Conservation (phyloP, 2,888 invertebrate genomes). For the Lycocerus yunnanus region DNA sequence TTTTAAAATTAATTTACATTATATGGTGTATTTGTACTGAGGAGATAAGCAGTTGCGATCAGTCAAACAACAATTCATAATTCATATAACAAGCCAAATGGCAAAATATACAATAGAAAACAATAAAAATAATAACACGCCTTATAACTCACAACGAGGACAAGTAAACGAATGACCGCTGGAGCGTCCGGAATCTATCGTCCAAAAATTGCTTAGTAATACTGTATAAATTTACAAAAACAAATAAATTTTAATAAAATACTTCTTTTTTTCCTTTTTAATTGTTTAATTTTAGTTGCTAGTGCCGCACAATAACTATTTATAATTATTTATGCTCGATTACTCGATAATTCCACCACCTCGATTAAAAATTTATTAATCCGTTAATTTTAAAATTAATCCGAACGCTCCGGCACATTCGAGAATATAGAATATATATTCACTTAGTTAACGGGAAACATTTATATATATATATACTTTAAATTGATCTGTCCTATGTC, state of each 20-base stretch:
- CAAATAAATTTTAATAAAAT: not conserved
- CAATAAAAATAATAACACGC: constrained; percentile 51
- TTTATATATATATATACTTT: constrained; percentile 58
- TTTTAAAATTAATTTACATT: constrained; percentile 49
- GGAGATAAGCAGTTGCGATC: constrained; percentile 55
- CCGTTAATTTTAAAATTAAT: not conserved
- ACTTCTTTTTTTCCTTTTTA: not conserved
- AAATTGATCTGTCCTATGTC: constrained; percentile 54
- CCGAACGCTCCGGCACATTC: constrained; percentile 24
- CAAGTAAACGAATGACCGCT: constrained; percentile 18
- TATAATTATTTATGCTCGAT: not conserved
- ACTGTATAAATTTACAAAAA: not conserved
- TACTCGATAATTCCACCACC: not conserved
- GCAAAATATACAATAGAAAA: constrained; percentile 49
- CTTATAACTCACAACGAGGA: constrained; percentile 50
- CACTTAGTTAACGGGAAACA: constrained; percentile 58
- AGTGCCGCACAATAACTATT: not conserved
- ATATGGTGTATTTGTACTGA: constrained; percentile 56
- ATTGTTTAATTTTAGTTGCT: not conserved
- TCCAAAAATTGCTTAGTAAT: constrained; percentile 51
- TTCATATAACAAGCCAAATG: constrained; percentile 55
- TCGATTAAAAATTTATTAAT: constrained; percentile 50
- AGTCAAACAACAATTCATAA: constrained; percentile 55
- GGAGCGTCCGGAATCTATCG: constrained; percentile 40
- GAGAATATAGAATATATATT: constrained; percentile 54